These are phyloP conservation scores for Drosophila ananassae DNA, from an alignment of 1,140 invertebrate species.

Conservation along the genomic window DNA sequence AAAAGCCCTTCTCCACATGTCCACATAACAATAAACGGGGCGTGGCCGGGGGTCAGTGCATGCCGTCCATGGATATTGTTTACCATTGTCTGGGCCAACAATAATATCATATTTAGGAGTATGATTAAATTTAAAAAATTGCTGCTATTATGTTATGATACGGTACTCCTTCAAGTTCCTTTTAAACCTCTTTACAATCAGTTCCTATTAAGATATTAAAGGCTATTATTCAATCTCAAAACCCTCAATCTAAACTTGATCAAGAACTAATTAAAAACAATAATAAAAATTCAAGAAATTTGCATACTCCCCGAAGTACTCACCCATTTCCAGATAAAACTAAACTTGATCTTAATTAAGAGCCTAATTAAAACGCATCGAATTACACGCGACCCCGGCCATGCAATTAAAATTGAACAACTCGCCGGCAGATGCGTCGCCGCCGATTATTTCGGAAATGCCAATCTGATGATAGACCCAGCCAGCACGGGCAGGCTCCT, in stretches of 20 bases:
- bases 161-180: too few relatives aligned
- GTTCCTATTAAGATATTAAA: too few relatives aligned
- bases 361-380: constrained; percentile 76
- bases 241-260: too few relatives aligned
- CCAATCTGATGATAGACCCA: constrained; percentile 76
- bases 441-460: constrained; percentile 80
- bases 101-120: background rate
- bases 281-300: constrained; percentile 14
- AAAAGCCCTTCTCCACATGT: constrained; percentile 42
- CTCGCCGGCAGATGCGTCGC: constrained; percentile 57
- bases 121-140: too few relatives aligned
- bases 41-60: constrained; percentile 49
- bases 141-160: too few relatives aligned
- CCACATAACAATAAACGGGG: constrained; percentile 50
- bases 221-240: too few relatives aligned
- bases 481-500: constrained; percentile 30
- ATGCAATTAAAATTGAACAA: constrained; percentile 81
- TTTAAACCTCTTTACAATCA: too few relatives aligned
- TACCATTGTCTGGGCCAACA: constrained; percentile 33
- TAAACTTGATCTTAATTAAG: constrained; percentile 71
- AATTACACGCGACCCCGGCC: constrained; percentile 66
- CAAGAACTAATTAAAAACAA: background rate
- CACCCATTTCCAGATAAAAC: constrained; percentile 46
- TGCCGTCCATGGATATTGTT: constrained; percentile 39
- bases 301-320: constrained; percentile 23